Base-by-base conservation (phyloP, 2,797 vertebrate species). In the Gymnoscopelus braueri region DNA sequence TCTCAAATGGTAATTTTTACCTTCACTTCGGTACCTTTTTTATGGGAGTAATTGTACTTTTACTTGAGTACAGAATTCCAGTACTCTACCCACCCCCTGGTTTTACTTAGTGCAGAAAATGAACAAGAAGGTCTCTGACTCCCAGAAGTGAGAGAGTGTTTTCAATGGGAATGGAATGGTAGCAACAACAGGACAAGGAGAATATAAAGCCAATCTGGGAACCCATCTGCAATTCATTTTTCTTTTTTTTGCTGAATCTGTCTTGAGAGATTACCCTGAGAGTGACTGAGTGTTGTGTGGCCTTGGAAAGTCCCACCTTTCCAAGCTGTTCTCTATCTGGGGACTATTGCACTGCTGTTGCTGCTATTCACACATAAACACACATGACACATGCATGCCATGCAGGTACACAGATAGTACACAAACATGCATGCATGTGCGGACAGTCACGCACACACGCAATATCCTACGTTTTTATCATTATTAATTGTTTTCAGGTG, bases 241-340 rank as follows among this genome's bases (percentile, higher is more conserved):
- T 44, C 3, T 44, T 29, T 29, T 29, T 29, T 29, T 3, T 3
- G 26, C 26, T 29, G 26, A 29, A 8, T 44, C 8, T 44, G 39
- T 44, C 39, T 44, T 44, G 9, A 44, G 8, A 44, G 39, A 44
- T 44, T 52, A 71, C 11, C 44, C 68, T 86, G 74, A 53, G 79
- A 82, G 82, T 84, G 11, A 71, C 57, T 62, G 66, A 62, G 61
- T 77, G 44, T 75, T 57, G 48, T 57, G 8, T 35, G 67, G 71
- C 82, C 80, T 81, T 19, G 59, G 26, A 3, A 29, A 3, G 83
- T 64, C 75, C 84, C 72, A 81, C 59, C 81, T 89, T 75, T 32
- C 13, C n/a, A 0, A 8, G 56, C 55, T 56, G 60, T 70, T 79
- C 71, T 69, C 19, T 39, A 23, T 59, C 50, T 68, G 65, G 14